Evolutionary conservation across 1,140 invertebrate species (phyloP), one percentile per base, ranked within the genome.

Genomic region (Anoplolepis gracilipes): DNA sequence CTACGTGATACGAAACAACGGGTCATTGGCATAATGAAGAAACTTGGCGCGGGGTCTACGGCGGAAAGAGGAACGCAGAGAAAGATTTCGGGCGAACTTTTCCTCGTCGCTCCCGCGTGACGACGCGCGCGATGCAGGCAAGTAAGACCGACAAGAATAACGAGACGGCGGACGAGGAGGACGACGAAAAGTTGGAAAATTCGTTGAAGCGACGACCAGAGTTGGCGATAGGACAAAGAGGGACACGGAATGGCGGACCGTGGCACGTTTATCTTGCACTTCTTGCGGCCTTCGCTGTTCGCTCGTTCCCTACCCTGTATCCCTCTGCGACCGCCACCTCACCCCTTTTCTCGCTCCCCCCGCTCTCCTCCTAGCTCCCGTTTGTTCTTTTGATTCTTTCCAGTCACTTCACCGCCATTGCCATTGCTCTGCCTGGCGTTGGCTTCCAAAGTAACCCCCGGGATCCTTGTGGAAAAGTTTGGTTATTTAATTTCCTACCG

Each of bases 341-440:
- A 4, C 46, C 46, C 13, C 46, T 5, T 16, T 49, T 49, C n/a
- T 33, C 25, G 4, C 30, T 62, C 16, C 19, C 33, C 39, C 46
- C 22, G 49, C 61, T 49, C 36, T 28, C n/a, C 49, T 33, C 46
- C 22, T 30, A 46, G 82, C 75, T 49, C 78, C 76, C 91, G 91
- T 92, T 92, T 92, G 91, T 92, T 92, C 90, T 92, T 92, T 92
- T 88, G 90, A 92, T 92, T 92, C 90, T 90, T 90, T 92, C 86
- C 85, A 92, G 90, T 92, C 87, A 82, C 91, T 90, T 88, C 86
- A 78, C 85, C 55, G 73, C 70, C 87, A 77, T 69, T 76, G 55
- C 75, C 79, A 85, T 82, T 75, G 76, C 85, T 64, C 79, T 65
- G 36, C 33, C 11, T 39, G 42, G 49, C 62, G 75, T 69, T 59